A percentile compares a stretch with the other conserved stretches of the same genome.
Evolutionary conservation across 2,113 vertebrate species (phyloP).

Genomic region (Uropsilus gracilis): DNA sequence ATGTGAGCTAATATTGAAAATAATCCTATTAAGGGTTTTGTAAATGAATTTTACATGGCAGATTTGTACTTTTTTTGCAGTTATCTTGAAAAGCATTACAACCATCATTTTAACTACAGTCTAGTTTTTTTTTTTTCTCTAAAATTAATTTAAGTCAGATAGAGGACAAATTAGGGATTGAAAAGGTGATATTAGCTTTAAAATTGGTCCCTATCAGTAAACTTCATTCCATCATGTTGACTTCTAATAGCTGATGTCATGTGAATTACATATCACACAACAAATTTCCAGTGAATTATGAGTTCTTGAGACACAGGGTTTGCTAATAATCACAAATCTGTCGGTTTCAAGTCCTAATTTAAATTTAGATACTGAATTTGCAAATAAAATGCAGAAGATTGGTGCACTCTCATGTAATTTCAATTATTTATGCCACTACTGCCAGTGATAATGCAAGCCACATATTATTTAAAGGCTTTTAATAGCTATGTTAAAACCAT

Average conservation of each 20-base stretch:
- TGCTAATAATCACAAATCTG: neutral
- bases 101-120: neutral
- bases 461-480: neutral
- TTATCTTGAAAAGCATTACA: neutral
- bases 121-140: neutral
- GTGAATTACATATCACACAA: neutral
- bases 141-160: neutral
- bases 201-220: no score
- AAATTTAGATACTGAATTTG: neutral
- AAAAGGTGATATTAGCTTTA: neutral
- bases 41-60: neutral
- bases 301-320: neutral
- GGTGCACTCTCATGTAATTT: neutral
- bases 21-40: neutral
- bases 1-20: neutral
- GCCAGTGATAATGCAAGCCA: neutral
- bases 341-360: conserved; percentile 15
- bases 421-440: neutral
- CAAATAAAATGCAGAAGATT: neutral
- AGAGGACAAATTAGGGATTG: neutral
- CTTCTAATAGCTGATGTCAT: neutral
- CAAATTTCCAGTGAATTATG: neutral
- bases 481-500: neutral
- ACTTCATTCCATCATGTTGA: neutral
- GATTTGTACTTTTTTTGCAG: neutral